Evolutionary conservation across 2,797 vertebrate genomes (phyloP), one percentile per base, ranked within the genome.

Genomic region (Mastacembelus armatus): DNA sequence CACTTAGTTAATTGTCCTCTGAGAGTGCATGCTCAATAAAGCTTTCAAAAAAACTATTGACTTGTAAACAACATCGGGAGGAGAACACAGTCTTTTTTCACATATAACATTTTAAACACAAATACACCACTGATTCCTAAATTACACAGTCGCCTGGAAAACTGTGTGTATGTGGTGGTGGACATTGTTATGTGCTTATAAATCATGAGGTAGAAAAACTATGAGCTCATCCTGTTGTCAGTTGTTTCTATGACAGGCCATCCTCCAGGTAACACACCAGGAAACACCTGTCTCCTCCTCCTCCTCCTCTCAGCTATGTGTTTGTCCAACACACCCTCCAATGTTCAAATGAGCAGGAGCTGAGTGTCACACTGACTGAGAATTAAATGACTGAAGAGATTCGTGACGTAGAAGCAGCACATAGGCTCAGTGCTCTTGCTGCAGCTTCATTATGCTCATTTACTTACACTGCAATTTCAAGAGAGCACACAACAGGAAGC

Each of bases 181-280:
- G 22, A 24, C 22, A 22, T 24, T 33, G 24, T 39, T 26, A 27
- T 18, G 19, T 50, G 35, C 19, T 16, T 21, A 2, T 26, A 39
- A 50, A 65, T 68, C 32, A 50, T 59, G 35, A 35, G 2, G 47
- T 2, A 47, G 29, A 40, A 64, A 74, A 71, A 50, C 21, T 1
- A 63, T 78, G 67, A 77, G 22, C 55, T 83, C 68, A 79, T 66
- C 29, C 24, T 16, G 39, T 18, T 69, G 21, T 47, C 55, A 74
- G 58, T 65, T 62, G 74, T 86, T 82, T 68, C 70, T 66, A 74
- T 85, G 80, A 75, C 70, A 84, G 67, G 78, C 11, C 39, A 21
- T 69, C 54, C 65, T 81, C 24, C 69, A 83, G 73, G 85, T 84
- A 75, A 84, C 61, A 52, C 43, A 63, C 61, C 69, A 66, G 67